phyloP scores from a whole-genome alignment of 2,888 invertebrate genomes.

The Drosophila cracens region DNA sequence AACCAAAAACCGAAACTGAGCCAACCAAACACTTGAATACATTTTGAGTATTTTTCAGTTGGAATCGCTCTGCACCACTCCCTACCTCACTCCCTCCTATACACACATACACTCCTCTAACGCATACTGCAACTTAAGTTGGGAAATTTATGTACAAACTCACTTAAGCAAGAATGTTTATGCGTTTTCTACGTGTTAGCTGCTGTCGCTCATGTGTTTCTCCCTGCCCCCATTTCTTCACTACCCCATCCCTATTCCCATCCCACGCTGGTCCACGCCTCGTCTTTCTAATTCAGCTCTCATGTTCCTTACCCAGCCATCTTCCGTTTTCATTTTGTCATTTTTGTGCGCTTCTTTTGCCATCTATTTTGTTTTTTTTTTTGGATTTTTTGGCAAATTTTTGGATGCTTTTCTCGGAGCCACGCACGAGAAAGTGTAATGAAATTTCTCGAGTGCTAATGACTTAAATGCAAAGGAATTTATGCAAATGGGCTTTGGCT shows the following conservation, averaged over 20 bases:
- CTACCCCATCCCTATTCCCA: neutral
- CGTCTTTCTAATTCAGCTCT: neutral
- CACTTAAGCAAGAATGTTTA: conserved; percentile 83
- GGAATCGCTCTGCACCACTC: conserved; percentile 4
- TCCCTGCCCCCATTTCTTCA: neutral
- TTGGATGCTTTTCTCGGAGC: conserved; percentile 48
- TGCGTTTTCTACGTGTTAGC: conserved; percentile 82
- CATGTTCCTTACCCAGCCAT: conserved; percentile 14
- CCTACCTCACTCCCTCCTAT: neutral
- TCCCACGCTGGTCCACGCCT: neutral
- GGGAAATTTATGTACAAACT: conserved; percentile 83
- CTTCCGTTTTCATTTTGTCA: conserved; percentile 70
- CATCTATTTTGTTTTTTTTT: conserved; percentile 22
- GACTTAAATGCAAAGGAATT: conserved; percentile 76
- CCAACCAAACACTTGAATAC: conserved; percentile 34
- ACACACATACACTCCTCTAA: neutral
- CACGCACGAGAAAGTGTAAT: conserved; percentile 68
- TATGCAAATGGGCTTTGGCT: conserved; percentile 57
- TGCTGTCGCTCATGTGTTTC: conserved; percentile 70
- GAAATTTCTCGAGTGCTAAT: conserved; percentile 71
- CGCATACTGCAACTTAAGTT: conserved; percentile 71
- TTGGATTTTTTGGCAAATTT: conserved; percentile 43
- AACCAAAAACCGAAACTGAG: conserved; percentile 46
- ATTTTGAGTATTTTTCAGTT: conserved; percentile 48
- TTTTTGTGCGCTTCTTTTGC: conserved; percentile 44